Evolutionary conservation across 1,140 invertebrate genomes (phyloP).

Genomic region (Brachionus calyciflorus): DNA sequence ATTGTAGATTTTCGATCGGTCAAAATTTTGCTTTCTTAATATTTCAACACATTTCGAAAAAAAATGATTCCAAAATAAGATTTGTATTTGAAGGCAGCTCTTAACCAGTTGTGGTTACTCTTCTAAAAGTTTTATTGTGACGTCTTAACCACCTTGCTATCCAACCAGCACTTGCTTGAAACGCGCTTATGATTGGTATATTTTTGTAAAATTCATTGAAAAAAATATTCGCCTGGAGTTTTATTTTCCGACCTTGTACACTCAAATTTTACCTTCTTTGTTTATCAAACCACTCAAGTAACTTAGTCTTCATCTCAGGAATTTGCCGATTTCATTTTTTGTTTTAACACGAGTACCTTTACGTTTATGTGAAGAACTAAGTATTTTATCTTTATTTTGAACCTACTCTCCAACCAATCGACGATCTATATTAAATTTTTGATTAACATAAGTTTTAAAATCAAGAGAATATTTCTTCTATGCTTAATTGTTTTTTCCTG

Average conservation of each 20-base stretch:
- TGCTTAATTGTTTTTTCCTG: too few relatives aligned
- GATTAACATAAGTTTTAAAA: background rate
- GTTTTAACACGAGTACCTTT: background rate
- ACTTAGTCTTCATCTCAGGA: background rate
- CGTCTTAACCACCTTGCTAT: background rate
- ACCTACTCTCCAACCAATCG: background rate
- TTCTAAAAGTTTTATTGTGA: background rate
- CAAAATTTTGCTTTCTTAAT: background rate
- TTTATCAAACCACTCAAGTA: background rate
- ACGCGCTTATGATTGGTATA: background rate
- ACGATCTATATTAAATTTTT: background rate
- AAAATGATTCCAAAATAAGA: background rate
- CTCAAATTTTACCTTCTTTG: background rate
- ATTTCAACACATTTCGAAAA: background rate
- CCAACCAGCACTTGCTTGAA: background rate
- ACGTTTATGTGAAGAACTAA: background rate
- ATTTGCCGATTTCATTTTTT: background rate
- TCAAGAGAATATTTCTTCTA: too few relatives aligned
- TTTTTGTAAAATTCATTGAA: background rate
- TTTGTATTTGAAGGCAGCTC: background rate
- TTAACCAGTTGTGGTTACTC: background rate
- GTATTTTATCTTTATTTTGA: background rate
- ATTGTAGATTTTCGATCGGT: background rate
- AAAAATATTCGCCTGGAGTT: background rate
- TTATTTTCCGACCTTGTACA: background rate